Evolutionary conservation across 2,113 vertebrate genomes (phyloP), one percentile per base, ranked within the genome.

Genomic region (Ceyx margarethae): DNA sequence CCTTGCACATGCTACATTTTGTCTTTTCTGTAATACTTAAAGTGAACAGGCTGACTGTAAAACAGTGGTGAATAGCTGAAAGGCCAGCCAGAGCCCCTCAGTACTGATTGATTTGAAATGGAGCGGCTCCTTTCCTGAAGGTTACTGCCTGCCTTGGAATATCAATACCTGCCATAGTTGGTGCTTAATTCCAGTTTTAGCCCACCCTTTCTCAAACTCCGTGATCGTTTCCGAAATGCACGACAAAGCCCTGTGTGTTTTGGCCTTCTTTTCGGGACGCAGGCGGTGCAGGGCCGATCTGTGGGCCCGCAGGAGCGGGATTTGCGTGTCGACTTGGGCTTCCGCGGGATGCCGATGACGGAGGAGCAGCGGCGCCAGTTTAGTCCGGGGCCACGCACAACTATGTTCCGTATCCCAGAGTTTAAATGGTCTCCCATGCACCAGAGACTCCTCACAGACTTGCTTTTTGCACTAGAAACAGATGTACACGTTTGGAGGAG

Each of bases 371-470:
- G 99, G 7, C 97, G 99, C 12, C 99, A 99, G 97, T 99, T 99
- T 95, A 99, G 99, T 92, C 99, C 99, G 1, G 99, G 99, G 25
- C 99, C 99, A 2, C 98, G 99, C 79, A 99, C 99, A 10, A 99
- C 99, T 9, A 99, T 99, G 99, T 99, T 99, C 95, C 99, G 99
- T 56, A 99, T 99, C 92, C 99, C 99, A 31, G 99, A 99, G 94
- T 99, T 99, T 97, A 99, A 99, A 82, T 99, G 99, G 99, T 99
- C 99, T 20, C 98, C 99, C 20, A 99, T 99, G 99, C 99, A 99
- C 94, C 99, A 99, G 97, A 97, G 99, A 60, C 97, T 99, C 60
- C 98, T 99, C 87, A 99, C 99, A 8, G 99, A 99, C 95, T 95
- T 99, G 94, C 98, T 99, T 13, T 99, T 99, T 85, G 99, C 99